Base-by-base conservation (phyloP, 2,113 vertebrate species). In the Cettia cetti region DNA sequence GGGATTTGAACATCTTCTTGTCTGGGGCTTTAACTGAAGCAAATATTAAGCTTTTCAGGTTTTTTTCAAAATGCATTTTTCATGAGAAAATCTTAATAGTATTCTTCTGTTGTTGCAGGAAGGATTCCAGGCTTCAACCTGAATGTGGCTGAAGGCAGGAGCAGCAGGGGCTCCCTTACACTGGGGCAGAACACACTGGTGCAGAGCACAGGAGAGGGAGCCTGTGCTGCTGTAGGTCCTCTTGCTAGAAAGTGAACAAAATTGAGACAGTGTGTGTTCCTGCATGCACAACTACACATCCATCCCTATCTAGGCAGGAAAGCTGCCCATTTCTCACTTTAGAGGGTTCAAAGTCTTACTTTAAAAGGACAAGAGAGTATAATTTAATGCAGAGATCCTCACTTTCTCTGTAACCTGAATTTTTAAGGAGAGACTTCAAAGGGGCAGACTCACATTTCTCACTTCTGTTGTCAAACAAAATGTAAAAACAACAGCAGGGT, bases 371-470 rank as follows among this genome's bases (percentile, higher is more conserved):
- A 57, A 57, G 27, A 84, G 83, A 57, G 10, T 31, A 26, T 26
- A 37, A 66, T 66, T 87, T 76, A 66, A n/a, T 24, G 33, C 40
- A 60, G 39, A 74, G 31, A 53, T 9, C 13, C 37, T 79, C 1
- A 0, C 8, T 63, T 93, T 27, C 24, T 64, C 22, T 47, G 33
- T 7, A 72, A 80, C 45, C 13, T 40, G 15, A 44, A 14, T 63
- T 83, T 86, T 95, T 86, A 69, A 50, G 33, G 19, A 86, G 16
- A 24, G 5, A 39, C 79, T 86, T 79, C 49, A 68, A 80, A 60
- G 6, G 3, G 39, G 30, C 27, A 76, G 8, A 35, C 6, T 53
- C 2, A 3, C 8, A 45, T 71, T 68, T 68, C 50, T 76, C 26
- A 54, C 56, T 91, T 78, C 74, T 84, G 14, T 75, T 13, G 1